Evolutionary conservation across 2,797 vertebrate species (phyloP).

Genomic region (Brotula barbata): DNA sequence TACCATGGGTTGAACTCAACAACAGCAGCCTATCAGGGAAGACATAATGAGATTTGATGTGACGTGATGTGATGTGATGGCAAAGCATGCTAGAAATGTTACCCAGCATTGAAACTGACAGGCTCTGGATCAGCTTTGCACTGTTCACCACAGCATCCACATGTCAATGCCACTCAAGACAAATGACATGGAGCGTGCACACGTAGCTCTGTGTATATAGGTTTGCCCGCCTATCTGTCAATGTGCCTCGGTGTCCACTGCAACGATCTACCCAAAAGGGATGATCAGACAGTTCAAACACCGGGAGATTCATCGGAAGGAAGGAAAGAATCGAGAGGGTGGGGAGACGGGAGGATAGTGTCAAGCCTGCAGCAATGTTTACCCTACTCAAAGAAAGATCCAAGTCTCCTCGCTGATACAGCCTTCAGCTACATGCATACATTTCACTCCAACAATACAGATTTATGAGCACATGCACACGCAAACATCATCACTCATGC

Average conservation of each 20-base stretch:
- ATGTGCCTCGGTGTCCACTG: constrained; percentile 21
- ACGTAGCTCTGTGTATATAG: neutral
- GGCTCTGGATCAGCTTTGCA: constrained; percentile 41
- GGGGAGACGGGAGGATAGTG: constrained; percentile 18
- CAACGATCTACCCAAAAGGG: constrained; percentile 28
- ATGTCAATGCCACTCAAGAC: neutral
- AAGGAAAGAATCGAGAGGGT: neutral
- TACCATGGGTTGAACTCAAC: constrained; percentile 34
- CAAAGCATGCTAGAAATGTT: constrained; percentile 38
- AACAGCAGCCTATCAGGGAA: constrained; percentile 39
- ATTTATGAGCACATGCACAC: constrained; percentile 45
- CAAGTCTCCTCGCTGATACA: constrained; percentile 37
- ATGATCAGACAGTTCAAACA: constrained; percentile 38
- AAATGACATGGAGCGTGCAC: constrained; percentile 3
- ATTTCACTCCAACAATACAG: constrained; percentile 36
- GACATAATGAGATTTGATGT: constrained; percentile 54
- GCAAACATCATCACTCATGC: constrained; percentile 31
- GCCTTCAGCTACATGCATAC: constrained; percentile 40
- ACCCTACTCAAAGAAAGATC: constrained; percentile 51
- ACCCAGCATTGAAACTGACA: constrained; percentile 33
- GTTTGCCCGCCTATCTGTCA: constrained; percentile 32
- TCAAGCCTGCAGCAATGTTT: constrained; percentile 49
- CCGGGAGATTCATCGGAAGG: constrained; percentile 32
- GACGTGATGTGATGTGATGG: constrained; percentile 58
- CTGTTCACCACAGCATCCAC: constrained; percentile 14